These are phyloP conservation scores for Pantelozetes paolii DNA, from an alignment of 2,888 invertebrate genomes.

Conservation along the genomic window DNA sequence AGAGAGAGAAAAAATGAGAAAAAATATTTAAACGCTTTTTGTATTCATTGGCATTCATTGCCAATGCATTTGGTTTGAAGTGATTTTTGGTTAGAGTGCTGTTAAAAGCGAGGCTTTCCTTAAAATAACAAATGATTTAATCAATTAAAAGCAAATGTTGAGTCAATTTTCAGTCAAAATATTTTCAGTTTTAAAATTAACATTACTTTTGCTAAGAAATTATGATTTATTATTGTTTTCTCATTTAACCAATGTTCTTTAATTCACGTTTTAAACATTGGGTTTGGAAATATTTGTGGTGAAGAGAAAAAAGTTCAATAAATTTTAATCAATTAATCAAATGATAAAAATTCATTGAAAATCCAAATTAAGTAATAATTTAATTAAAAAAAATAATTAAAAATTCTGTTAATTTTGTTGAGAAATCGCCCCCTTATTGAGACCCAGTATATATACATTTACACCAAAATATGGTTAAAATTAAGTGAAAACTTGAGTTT, in stretches of 20 bases:
- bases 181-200: background rate
- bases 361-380: background rate
- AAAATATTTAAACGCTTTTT: background rate
- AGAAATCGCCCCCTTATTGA: too few species aligned
- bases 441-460: too few species aligned
- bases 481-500: too few species aligned
- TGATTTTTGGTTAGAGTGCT: background rate
- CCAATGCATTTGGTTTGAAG: background rate
- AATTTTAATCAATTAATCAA: background rate
- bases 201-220: background rate
- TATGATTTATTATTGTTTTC: background rate
- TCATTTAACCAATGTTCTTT: slow-evolving; percentile 5
- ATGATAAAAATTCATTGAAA: background rate
- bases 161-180: background rate
- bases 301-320: background rate
- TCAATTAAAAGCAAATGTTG: background rate
- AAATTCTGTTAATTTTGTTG: background rate
- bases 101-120: slow-evolving; percentile 11
- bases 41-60: background rate
- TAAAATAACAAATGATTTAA: slow-evolving; percentile 22
- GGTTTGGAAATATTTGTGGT: background rate
- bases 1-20: background rate
- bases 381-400: background rate
- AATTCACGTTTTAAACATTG: background rate
- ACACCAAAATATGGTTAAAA: too few species aligned